A percentile compares a stretch with the other conserved stretches of the same genome.
phyloP scores from a whole-genome alignment of 2,113 vertebrate species.

The Uropsilus gracilis region DNA sequence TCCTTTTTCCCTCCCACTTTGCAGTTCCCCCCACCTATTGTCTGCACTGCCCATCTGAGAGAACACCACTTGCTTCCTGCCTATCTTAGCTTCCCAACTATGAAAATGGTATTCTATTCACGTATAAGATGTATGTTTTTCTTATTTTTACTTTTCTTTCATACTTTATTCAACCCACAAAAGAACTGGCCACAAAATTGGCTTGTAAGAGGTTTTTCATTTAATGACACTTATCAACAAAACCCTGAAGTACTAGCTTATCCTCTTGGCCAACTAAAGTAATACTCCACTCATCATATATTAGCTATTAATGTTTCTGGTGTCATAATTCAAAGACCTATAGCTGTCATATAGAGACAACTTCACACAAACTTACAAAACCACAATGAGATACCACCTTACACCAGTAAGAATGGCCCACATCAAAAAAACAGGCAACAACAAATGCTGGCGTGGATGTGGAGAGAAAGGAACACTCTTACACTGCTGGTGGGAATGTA shows the following conservation, averaged over 20 bases:
- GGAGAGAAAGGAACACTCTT: too few species aligned
- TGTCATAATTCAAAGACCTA: neutral
- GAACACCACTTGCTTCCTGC: neutral
- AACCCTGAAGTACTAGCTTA: neutral
- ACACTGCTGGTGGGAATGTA: too few species aligned
- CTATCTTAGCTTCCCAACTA: neutral
- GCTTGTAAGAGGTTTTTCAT: neutral
- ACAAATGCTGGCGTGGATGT: too few species aligned
- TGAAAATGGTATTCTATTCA: neutral
- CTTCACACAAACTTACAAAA: neutral
- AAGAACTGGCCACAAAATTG: neutral
- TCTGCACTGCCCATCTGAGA: too few species aligned
- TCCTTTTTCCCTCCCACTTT: neutral
- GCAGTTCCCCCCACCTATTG: neutral
- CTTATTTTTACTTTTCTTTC: neutral
- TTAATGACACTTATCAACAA: neutral
- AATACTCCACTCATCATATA: neutral
- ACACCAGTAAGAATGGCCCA: too few species aligned
- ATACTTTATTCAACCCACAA: neutral
- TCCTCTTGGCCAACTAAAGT: neutral
- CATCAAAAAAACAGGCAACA: too few species aligned
- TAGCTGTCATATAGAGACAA: neutral
- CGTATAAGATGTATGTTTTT: neutral
- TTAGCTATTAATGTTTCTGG: neutral
- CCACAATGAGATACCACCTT: too few species aligned